Evolutionary conservation across 2,888 invertebrate genomes (phyloP), one percentile per base, ranked within the genome.

Genomic region (Drosophila mercatorum): DNA sequence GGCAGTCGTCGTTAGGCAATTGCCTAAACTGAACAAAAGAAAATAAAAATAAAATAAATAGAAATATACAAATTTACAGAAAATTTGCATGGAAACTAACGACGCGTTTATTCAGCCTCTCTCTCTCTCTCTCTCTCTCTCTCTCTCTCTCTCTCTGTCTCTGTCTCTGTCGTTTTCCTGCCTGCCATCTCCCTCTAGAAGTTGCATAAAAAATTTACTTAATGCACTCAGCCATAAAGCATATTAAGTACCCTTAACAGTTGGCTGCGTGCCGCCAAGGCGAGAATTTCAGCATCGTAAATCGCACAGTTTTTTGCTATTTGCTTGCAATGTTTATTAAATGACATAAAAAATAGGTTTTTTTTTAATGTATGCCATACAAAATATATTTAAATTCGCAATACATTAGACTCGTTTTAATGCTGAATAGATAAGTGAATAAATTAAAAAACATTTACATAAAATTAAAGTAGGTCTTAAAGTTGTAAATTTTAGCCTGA

Each of bases 71-170:
- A 68, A 47, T 17, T 17, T 11, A 52, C 22, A 17, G 62, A 67
- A 67, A 52, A 53, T 69, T 68, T 52, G 52, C 68, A 55, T 69
- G 34, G 44, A 68, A 47, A 36, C 43, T 59, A 68, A 60, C 69
- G 41, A 34, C 31, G 31, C 31, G 22, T 53, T 43, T 43, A 51
- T 34, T 38, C 17, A 26, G 41, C 17, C 5, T 14, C 11, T 22
- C 22, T 22, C 1, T 22, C 22, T 22, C 1, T 2, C 22, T 22
- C 11, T n/a, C 22, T 51, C 38, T 52, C 22, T 55, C n/a, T n/a
- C n/a, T n/a, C n/a, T n/a, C n/a, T n/a, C 5, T 14, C 11, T 22
- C 22, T 22, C 1, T 22, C 22, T 22, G 22, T 2, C 22, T 22
- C 11, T n/a, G 31, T 51, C 38, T 52, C 22, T 55, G 11, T 43